Percentiles rank a stretch among this genome's conserved stretches.
phyloP scores from a whole-genome alignment of 1,140 invertebrate genomes.

The Dryas iulia region DNA sequence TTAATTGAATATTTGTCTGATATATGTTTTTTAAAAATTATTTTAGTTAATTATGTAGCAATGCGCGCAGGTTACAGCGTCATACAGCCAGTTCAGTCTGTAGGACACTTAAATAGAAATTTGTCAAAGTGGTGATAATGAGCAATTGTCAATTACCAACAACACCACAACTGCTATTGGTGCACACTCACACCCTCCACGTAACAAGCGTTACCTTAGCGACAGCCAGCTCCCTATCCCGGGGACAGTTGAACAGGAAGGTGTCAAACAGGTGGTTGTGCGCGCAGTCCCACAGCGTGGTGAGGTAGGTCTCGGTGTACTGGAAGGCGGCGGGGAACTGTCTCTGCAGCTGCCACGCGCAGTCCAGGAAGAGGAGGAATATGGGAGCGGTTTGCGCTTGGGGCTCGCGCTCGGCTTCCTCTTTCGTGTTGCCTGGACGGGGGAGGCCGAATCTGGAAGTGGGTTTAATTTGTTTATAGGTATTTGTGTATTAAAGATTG shows the following conservation, averaged over 20 bases:
- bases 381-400: constrained; percentile 85
- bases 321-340: constrained; percentile 95
- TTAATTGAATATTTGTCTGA: too few species aligned
- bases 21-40: too few species aligned
- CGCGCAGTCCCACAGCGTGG: constrained; percentile 93
- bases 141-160: too few species aligned
- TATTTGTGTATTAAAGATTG: too few species aligned
- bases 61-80: too few species aligned
- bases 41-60: too few species aligned
- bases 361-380: constrained; percentile 95
- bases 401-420: constrained; percentile 37
- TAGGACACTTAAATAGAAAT: too few species aligned
- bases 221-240: constrained; percentile 83
- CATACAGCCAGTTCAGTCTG: too few species aligned
- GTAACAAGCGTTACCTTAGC: too few species aligned
- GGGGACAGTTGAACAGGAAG: constrained; percentile 93
- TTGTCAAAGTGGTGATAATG: too few species aligned
- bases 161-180: too few species aligned
- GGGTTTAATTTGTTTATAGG: not conserved
- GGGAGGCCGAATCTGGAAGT: constrained; percentile 58
- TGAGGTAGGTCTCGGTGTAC: constrained; percentile 95
- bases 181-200: too few species aligned
- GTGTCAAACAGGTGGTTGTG: constrained; percentile 94
- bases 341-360: constrained; percentile 93
- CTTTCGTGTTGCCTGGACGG: constrained; percentile 46